phyloP scores from a whole-genome alignment of 2,113 vertebrate species.

The Dicentrarchus labrax region DNA sequence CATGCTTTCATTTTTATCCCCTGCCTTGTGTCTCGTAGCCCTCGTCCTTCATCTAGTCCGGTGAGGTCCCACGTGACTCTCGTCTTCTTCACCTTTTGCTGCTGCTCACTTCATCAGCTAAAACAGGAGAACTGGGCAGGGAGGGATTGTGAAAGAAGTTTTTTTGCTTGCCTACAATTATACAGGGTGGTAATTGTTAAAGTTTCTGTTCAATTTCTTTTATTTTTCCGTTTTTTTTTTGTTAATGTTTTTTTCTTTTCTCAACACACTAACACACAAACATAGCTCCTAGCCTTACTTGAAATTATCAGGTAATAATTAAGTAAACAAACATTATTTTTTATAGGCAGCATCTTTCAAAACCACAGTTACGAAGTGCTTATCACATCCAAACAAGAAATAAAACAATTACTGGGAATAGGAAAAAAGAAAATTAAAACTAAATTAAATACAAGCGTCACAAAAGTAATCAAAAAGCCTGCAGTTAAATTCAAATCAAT shows the following conservation, averaged over 20 bases:
- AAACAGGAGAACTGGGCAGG: not conserved
- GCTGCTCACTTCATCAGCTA: not conserved
- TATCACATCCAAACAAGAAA: not conserved
- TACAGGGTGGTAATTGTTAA: not conserved
- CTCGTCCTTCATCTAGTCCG: not conserved
- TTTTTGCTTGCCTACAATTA: not conserved
- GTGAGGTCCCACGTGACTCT: not conserved
- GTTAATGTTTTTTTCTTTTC: not conserved
- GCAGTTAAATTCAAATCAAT: too few species aligned
- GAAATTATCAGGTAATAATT: not conserved
- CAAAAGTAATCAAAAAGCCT: too few species aligned
- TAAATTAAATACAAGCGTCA: too few species aligned
- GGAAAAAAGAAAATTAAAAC: too few species aligned
- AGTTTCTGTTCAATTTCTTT: not conserved
- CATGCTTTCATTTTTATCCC: slow-evolving; percentile 1
- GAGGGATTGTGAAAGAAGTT: not conserved
- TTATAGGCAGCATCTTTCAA: not conserved
- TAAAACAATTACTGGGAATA: not conserved
- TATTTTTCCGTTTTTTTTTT: too few species aligned
- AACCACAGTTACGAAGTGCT: not conserved
- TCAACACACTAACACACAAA: not conserved
- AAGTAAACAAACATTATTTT: not conserved
- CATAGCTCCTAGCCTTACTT: not conserved
- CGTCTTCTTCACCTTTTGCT: not conserved
- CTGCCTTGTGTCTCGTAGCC: not conserved